Percentiles rank a stretch among this genome's conserved stretches.
Conservation (phyloP, 2,113 vertebrate species). For the Rhinoderma darwinii region DNA sequence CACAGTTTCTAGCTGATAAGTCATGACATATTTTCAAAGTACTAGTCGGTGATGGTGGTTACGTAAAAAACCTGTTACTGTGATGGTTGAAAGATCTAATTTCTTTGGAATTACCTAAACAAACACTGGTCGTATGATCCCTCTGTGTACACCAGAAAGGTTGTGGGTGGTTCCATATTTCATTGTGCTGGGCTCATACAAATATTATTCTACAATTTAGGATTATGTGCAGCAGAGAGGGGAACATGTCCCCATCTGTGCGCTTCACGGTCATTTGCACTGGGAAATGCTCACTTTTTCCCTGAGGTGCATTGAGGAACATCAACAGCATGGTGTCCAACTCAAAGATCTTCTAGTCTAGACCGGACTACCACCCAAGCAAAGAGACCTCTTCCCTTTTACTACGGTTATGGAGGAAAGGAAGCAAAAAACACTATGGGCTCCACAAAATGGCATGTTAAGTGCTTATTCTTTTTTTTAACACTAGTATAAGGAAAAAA, state of each 20-base stretch:
- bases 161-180: neutral
- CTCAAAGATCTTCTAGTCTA: neutral
- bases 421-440: neutral
- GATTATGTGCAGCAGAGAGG: neutral
- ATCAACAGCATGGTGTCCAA: neutral
- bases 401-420: neutral
- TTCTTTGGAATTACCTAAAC: neutral
- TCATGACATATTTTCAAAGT: neutral
- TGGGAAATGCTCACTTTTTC: neutral
- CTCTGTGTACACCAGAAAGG: neutral
- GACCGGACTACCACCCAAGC: neutral
- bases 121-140: neutral
- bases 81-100: neutral
- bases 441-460: neutral
- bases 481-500: no score
- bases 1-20: neutral
- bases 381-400: neutral
- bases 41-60: neutral
- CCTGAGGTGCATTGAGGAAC: neutral
- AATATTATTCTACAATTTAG: constrained; percentile 5
- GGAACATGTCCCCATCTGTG: neutral
- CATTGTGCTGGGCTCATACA: neutral
- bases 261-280: neutral
- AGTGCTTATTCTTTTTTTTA: no score
- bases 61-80: neutral